Evolutionary conservation across 2,888 invertebrate species (phyloP).

Genomic region (Heliconius erato): DNA sequence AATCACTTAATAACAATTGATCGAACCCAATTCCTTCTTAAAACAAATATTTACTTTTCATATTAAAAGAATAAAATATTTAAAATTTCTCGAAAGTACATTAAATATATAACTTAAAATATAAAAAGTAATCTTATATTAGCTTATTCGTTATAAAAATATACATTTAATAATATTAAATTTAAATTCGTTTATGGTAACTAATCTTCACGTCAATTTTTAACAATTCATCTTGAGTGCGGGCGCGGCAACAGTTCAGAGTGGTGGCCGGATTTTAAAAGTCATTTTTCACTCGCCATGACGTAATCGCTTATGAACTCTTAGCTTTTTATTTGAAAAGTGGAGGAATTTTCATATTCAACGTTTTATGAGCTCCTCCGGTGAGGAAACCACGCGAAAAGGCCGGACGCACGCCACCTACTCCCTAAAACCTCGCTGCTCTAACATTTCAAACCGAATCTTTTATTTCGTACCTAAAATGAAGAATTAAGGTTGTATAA

Average conservation of each 20-base stretch:
- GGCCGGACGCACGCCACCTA: slow-evolving; percentile 42
- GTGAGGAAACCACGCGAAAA: slow-evolving; percentile 44
- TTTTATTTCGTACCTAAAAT: slow-evolving; percentile 29
- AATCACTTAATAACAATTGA: too few species aligned
- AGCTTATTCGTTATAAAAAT: slow-evolving; percentile 1
- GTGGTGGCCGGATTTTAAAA: slow-evolving; percentile 71
- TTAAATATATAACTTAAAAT: background rate
- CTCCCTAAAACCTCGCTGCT: slow-evolving; percentile 43
- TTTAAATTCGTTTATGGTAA: slow-evolving; percentile 50
- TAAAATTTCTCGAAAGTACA: background rate
- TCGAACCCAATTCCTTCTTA: background rate
- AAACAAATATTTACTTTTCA: background rate
- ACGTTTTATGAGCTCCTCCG: slow-evolving; percentile 67
- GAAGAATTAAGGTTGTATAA: slow-evolving; percentile 23
- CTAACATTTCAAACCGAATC: slow-evolving; percentile 36
- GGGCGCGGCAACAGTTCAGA: slow-evolving; percentile 59
- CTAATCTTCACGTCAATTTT: slow-evolving; percentile 71
- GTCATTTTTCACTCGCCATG: slow-evolving; percentile 80
- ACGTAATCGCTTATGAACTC: slow-evolving; percentile 82
- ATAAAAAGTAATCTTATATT: background rate
- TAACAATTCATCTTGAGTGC: slow-evolving; percentile 75
- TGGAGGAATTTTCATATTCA: slow-evolving; percentile 75
- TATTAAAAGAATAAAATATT: background rate
- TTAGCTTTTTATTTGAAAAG: slow-evolving; percentile 78
- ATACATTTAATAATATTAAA: slow-evolving; percentile 17